Evolutionary conservation across 2,797 vertebrate species (phyloP).

Genomic region (Poecilia picta): DNA sequence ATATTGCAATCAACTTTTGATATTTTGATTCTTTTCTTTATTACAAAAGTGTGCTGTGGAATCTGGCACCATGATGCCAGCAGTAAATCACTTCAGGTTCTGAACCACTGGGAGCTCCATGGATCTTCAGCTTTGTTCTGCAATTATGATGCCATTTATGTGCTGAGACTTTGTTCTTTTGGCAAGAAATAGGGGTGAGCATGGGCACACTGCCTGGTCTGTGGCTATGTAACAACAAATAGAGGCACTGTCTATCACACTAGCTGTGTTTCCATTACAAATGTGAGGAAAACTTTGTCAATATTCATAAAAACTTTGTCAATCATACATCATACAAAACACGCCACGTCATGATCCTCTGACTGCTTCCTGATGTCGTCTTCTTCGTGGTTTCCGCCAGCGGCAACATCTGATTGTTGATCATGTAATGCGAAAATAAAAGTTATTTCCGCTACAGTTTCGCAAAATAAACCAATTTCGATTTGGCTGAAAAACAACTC

Average conservation of each 20-base stretch:
- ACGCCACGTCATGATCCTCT: too few species aligned
- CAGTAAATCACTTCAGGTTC: background rate
- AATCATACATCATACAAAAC: too few species aligned
- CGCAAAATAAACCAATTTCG: too few species aligned
- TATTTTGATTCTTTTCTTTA: background rate
- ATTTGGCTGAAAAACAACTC: too few species aligned
- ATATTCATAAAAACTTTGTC: too few species aligned
- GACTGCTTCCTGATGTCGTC: too few species aligned
- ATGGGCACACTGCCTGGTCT: background rate
- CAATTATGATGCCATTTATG: background rate
- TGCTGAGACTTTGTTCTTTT: background rate
- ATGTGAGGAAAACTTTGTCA: too few species aligned
- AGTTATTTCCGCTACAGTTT: too few species aligned
- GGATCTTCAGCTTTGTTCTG: background rate
- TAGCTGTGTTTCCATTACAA: too few species aligned
- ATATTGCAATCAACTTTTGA: background rate
- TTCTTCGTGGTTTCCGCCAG: too few species aligned
- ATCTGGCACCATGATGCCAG: background rate
- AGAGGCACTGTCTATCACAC: background rate
- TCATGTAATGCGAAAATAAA: too few species aligned
- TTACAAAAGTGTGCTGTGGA: background rate
- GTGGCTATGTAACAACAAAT: background rate
- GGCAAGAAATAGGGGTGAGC: background rate
- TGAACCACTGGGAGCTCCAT: background rate
- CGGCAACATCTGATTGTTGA: too few species aligned